These are phyloP conservation scores for Oedothorax gibbosus DNA, from an alignment of 1,140 invertebrate species.

Conservation along the genomic window DNA sequence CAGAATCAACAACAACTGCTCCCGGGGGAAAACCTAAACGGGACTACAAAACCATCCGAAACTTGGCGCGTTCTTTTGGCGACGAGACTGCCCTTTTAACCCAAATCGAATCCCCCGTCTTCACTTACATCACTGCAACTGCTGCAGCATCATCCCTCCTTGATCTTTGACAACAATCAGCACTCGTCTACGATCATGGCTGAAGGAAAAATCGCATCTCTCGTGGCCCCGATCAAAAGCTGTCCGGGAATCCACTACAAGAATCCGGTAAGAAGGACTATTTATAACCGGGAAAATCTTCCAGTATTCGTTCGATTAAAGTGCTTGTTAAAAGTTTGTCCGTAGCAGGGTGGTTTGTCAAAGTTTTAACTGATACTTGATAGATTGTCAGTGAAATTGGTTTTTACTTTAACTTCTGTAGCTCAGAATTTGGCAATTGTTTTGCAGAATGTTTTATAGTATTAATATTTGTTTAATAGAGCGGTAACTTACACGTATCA, in stretches of 20 bases:
- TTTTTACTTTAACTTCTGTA: no score
- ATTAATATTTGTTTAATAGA: no score
- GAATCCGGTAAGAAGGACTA: constrained; percentile 40
- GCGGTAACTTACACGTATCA: no score
- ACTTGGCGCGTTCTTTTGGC: neutral
- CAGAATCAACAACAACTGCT: no score
- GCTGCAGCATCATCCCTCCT: constrained; percentile 6
- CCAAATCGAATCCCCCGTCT: no score
- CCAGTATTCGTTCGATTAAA: neutral
- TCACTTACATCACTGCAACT: neutral
- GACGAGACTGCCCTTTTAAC: constrained; percentile 7
- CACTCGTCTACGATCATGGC: constrained; percentile 34
- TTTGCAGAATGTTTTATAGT: no score
- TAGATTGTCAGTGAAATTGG: no score
- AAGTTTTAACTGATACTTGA: no score
- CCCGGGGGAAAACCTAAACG: no score
- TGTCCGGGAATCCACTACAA: constrained; percentile 47
- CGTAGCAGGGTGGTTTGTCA: no score
- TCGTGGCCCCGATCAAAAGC: constrained; percentile 34
- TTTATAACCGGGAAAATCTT: neutral
- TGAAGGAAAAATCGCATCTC: constrained; percentile 25
- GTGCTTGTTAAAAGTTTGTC: neutral
- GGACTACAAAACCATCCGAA: no score
- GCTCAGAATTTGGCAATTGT: no score
- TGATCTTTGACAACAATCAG: neutral